phyloP scores from a whole-genome alignment of 2,113 vertebrate species.

The Haplotaxodon microlepis region DNA sequence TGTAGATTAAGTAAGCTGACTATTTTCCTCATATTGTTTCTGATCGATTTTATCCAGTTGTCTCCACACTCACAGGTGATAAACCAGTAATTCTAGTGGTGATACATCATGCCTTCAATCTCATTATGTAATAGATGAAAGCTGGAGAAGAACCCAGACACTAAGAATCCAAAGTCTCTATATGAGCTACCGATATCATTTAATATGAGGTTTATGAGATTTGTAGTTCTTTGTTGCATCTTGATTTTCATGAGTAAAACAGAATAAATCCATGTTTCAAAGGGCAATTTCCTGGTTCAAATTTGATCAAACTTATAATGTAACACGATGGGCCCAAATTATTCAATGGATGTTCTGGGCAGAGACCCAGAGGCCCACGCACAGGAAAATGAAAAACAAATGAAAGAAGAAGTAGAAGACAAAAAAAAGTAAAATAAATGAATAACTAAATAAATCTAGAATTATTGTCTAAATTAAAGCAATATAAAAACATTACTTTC shows the following conservation, averaged over 20 bases:
- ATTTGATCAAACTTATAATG: not conserved
- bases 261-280: not conserved
- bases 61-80: not conserved
- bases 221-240: not conserved
- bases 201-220: not conserved
- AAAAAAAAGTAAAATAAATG: not conserved
- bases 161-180: not conserved
- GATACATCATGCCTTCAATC: not conserved
- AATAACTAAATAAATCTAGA: not conserved
- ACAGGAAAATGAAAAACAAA: not conserved
- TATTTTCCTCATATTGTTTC: not conserved
- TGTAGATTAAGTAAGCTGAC: not conserved
- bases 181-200: not conserved
- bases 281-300: not conserved
- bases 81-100: not conserved
- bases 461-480: not conserved
- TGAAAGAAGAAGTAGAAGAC: not conserved
- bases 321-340: not conserved
- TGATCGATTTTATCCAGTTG: not conserved
- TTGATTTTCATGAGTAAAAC: not conserved
- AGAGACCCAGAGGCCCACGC: not conserved
- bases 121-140: not conserved
- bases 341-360: not conserved
- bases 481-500: not conserved
- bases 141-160: not conserved